phyloP scores from a whole-genome alignment of 2,797 vertebrate species.

The Peromyscus nudipes region DNA sequence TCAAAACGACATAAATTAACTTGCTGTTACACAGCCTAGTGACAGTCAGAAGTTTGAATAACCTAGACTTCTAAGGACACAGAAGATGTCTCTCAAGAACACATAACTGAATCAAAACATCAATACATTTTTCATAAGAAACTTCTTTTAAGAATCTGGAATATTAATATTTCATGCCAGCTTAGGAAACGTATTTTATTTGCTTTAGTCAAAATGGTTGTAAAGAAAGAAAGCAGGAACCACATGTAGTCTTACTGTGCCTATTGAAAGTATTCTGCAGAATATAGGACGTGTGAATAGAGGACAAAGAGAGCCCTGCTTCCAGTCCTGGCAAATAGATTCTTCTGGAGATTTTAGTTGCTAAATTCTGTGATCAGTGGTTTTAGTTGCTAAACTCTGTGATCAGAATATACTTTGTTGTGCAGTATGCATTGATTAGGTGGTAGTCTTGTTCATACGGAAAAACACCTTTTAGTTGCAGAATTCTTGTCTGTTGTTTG shows the following conservation, averaged over 20 bases:
- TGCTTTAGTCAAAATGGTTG: conserved; percentile 49
- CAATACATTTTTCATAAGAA: conserved; percentile 47
- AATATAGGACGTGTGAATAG: background rate
- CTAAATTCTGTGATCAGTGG: conserved; percentile 11
- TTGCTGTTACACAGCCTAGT: background rate
- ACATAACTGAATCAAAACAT: conserved; percentile 42
- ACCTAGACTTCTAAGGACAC: background rate
- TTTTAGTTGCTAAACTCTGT: conserved; percentile 59
- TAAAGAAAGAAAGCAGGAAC: conserved; percentile 26
- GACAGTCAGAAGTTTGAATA: background rate
- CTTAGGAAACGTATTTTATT: conserved; percentile 59
- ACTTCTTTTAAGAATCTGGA: conserved; percentile 60
- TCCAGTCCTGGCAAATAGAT: background rate
- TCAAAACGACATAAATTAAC: conserved; percentile 40
- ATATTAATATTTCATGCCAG: conserved; percentile 31
- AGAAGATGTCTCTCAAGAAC: background rate
- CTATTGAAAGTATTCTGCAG: conserved; percentile 10
- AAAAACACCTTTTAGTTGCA: conserved; percentile 52
- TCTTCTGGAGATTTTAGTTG: conserved; percentile 41
- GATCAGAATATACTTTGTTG: conserved; percentile 37
- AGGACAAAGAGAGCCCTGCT: background rate
- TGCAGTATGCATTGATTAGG: background rate
- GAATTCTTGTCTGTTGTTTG: conserved; percentile 55
- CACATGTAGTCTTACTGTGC: background rate
- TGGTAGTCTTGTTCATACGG: conserved; percentile 38